Base-by-base conservation (phyloP, 2,113 vertebrate species). In the Hyaena hyaena region DNA sequence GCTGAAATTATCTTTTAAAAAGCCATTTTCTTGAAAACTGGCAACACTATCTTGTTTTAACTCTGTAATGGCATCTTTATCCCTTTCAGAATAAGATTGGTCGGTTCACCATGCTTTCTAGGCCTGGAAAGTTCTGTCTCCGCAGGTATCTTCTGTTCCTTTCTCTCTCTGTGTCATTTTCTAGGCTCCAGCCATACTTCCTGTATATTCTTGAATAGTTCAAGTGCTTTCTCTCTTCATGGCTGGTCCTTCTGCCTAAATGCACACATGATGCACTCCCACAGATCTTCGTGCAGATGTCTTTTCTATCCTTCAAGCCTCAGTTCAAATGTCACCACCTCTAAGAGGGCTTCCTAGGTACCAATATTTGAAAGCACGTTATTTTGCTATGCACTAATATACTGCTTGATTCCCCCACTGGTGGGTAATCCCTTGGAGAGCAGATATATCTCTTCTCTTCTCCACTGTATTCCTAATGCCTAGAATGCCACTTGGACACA, bases 251-350 rank as follows among this genome's bases (percentile, higher is more conserved):
- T 73, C 26, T 24, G 50, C 35, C 10, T 24, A 31, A 80, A 55
- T 19, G 11, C 26, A 50, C 26, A 45, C 4, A 50, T 1, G 31
- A 50, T 23, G 53, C 63, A 33, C 24, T 8, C 8, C 8, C 43
- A 31, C 7, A 23, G 19, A 63, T 77, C 50, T 31, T 50, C 43
- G 48, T 26, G 16, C 1, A 73, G 11, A 11, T 71, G 21, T 5
- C 26, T 26, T 86, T 77, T 55, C 58, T 11, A 31, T 81, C 19
- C 11, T 81, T 82, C 12, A 68, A 21, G 71, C 55, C 31, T 73
- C 81, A 71, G 14, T 55, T 89, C 65, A 76, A 14, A 45, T 68
- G 76, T 87, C 39, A 65, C 77, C 50, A 66, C 15, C 63, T 94
- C 31, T 12, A 24, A 53, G 43, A 91, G 7, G n/a, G 23, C 16